These are phyloP conservation scores for Drosophila subquinaria DNA, from an alignment of 2,888 invertebrate genomes.

Conservation along the genomic window DNA sequence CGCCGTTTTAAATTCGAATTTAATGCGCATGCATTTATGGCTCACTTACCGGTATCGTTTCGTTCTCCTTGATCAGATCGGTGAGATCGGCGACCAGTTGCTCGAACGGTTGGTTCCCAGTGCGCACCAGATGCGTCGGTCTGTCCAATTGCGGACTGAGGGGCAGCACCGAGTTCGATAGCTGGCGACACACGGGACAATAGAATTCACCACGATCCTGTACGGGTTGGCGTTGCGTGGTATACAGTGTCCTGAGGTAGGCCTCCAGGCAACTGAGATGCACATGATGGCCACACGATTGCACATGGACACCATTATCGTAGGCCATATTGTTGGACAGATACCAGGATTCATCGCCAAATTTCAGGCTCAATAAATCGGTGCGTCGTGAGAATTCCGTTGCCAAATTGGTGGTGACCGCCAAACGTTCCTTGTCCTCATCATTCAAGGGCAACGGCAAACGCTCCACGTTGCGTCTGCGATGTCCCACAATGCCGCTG, in stretches of 20 bases:
- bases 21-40: no score
- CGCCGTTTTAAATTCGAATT: no score
- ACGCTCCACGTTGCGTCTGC: conserved; percentile 85
- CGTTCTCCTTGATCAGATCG: conserved; percentile 89
- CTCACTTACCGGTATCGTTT: conserved; percentile 88
- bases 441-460: conserved; percentile 88
- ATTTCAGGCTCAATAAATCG: conserved; percentile 91
- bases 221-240: conserved; percentile 91
- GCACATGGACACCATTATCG: conserved; percentile 96
- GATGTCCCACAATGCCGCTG: conserved; percentile 95
- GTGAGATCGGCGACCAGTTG: conserved; percentile 85
- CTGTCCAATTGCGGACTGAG: conserved; percentile 90
- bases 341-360: conserved; percentile 93
- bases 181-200: conserved; percentile 97
- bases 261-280: conserved; percentile 97
- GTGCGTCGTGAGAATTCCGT: conserved; percentile 92
- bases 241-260: conserved; percentile 94
- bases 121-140: conserved; percentile 88
- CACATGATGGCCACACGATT: conserved; percentile 98
- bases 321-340: conserved; percentile 92
- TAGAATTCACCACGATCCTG: conserved; percentile 95
- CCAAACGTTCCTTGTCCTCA: conserved; percentile 87
- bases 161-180: conserved; percentile 95
- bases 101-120: conserved; percentile 85
- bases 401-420: conserved; percentile 89